These are phyloP conservation scores for Amphipoea lucens DNA, from an alignment of 2,888 invertebrate genomes.

Conservation along the genomic window DNA sequence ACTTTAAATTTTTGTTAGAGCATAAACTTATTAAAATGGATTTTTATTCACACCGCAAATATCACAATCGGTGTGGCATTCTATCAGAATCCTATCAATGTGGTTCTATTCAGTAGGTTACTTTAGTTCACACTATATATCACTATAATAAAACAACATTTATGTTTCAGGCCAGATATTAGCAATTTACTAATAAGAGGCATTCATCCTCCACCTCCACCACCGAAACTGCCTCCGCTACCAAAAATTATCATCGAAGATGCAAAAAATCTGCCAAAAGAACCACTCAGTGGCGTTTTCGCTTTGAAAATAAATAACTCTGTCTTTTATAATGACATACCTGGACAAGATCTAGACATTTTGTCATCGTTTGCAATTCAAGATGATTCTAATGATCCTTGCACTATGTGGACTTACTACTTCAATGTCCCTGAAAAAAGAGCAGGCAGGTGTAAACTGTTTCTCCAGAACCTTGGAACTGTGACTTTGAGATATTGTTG, in stretches of 20 bases:
- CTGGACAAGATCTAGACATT: slow-evolving; percentile 69
- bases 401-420: slow-evolving; percentile 84
- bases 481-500: slow-evolving; percentile 87
- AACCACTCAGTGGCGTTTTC: slow-evolving; percentile 71
- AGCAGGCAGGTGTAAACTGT: slow-evolving; percentile 80
- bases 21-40: neutral
- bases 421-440: slow-evolving; percentile 80
- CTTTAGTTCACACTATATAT: neutral
- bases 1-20: too few relatives aligned
- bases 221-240: slow-evolving; percentile 72
- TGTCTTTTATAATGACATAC: slow-evolving; percentile 76
- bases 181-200: slow-evolving; percentile 79
- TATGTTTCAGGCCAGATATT: slow-evolving; percentile 78
- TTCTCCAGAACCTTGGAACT: slow-evolving; percentile 88
- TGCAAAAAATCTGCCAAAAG: slow-evolving; percentile 38
- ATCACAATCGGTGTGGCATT: neutral
- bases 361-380: slow-evolving; percentile 68
- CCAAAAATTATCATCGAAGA: slow-evolving; percentile 73
- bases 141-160: neutral
- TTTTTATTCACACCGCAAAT: neutral
- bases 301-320: slow-evolving; percentile 84
- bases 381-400: slow-evolving; percentile 76
- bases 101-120: neutral
- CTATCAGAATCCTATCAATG: neutral
- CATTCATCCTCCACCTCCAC: slow-evolving; percentile 74